Conservation (phyloP, 1,140 invertebrate genomes). For the Trichonephila inaurata region DNA sequence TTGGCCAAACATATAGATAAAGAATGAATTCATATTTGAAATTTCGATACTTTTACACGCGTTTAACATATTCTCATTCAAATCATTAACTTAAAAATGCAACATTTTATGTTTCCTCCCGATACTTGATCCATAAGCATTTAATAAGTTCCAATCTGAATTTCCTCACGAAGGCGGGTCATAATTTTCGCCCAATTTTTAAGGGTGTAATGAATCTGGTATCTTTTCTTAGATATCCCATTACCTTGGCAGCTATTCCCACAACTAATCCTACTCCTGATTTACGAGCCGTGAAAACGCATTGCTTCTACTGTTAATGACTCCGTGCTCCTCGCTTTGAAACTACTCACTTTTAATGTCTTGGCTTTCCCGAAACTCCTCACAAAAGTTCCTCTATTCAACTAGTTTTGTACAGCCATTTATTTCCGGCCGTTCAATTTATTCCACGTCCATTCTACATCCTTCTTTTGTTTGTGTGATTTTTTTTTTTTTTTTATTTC, state of each 20-base stretch:
- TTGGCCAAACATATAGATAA: too few relatives aligned
- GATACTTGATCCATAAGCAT: not conserved
- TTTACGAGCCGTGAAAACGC: slow-evolving; percentile 14
- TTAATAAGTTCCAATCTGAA: not conserved
- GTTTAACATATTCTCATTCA: too few relatives aligned
- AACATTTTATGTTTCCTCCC: too few relatives aligned
- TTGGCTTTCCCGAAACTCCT: slow-evolving; percentile 5
- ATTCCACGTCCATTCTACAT: not conserved
- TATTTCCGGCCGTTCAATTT: slow-evolving; percentile 9
- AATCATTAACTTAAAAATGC: too few relatives aligned
- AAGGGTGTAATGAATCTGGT: not conserved
- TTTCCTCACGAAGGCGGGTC: not conserved
- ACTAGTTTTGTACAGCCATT: not conserved
- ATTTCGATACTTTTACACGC: too few relatives aligned
- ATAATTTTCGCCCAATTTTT: not conserved
- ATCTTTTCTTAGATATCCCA: slow-evolving; percentile 4
- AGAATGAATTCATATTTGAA: too few relatives aligned
- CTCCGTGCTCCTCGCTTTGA: slow-evolving; percentile 4
- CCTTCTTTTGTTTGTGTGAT: not conserved
- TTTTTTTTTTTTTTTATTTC: not conserved
- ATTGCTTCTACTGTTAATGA: slow-evolving; percentile 15
- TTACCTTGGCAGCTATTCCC: slow-evolving; percentile 9
- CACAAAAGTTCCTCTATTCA: slow-evolving; percentile 6
- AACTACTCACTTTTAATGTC: slow-evolving; percentile 38
- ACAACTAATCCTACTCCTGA: slow-evolving; percentile 17